Conservation (phyloP, 2,113 vertebrate genomes). For the Otocyon megalotis region DNA sequence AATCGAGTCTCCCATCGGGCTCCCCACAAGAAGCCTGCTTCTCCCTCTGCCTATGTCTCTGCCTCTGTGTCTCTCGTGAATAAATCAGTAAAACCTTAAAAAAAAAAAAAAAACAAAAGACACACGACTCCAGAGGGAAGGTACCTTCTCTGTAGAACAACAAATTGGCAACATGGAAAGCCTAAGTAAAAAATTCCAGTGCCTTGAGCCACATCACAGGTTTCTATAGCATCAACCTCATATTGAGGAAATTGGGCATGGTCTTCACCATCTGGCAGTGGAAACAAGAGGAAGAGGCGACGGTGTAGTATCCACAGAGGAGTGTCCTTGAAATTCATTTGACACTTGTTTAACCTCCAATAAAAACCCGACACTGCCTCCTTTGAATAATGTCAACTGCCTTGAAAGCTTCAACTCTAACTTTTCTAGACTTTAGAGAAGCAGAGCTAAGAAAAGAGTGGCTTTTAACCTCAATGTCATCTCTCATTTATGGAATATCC, state of each 20-base stretch:
- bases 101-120: neutral
- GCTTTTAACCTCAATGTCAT: neutral
- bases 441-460: neutral
- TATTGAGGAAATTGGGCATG: neutral
- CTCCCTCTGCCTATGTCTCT: no score
- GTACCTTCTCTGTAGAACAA: neutral
- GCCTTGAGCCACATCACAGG: neutral
- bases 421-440: neutral
- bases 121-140: neutral
- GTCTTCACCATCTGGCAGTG: neutral
- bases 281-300: neutral
- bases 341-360: neutral
- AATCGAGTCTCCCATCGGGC: no score
- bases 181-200: neutral
- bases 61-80: no score
- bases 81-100: no score
- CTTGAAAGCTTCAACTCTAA: neutral
- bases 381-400: neutral
- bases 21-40: no score
- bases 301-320: accelerated
- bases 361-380: neutral
- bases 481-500: neutral
- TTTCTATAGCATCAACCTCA: neutral
- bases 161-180: neutral
- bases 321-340: neutral